Evolutionary conservation across 2,888 invertebrate species (phyloP).

Genomic region (Machimus rusticus): DNA sequence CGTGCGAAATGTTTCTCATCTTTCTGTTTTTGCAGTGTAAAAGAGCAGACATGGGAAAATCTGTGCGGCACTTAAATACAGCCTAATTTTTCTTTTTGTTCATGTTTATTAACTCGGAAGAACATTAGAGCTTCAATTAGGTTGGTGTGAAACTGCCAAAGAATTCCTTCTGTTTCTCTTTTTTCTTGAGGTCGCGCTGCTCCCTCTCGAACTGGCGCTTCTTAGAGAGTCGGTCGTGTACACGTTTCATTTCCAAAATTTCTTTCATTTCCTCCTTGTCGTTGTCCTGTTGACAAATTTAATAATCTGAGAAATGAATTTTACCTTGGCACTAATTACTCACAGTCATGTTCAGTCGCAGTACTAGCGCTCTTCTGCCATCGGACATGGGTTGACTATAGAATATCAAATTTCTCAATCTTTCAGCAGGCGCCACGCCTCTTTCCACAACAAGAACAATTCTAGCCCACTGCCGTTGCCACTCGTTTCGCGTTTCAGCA

Average conservation of each 20-base stretch:
- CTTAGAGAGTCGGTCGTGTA: constrained; percentile 80
- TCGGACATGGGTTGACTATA: constrained; percentile 96
- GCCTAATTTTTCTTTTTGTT: not conserved
- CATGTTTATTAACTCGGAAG: not conserved
- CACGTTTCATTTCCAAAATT: constrained; percentile 87
- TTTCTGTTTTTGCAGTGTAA: not conserved
- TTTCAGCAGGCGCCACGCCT: constrained; percentile 90
- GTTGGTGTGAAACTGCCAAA: constrained; percentile 52
- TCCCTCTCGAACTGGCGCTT: constrained; percentile 67
- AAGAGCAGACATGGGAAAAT: not conserved
- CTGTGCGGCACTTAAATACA: not conserved
- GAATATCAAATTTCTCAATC: constrained; percentile 83
- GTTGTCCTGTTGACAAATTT: constrained; percentile 73
- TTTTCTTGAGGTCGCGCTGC: constrained; percentile 53
- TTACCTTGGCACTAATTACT: constrained; percentile 50
- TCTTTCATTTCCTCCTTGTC: constrained; percentile 95
- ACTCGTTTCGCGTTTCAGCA: constrained; percentile 95
- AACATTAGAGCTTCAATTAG: not conserved
- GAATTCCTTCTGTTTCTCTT: constrained; percentile 57
- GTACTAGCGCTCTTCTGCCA: constrained; percentile 82
- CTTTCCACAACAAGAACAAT: constrained; percentile 97
- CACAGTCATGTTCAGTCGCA: constrained; percentile 89
- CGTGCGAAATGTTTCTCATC: not conserved
- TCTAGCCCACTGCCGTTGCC: constrained; percentile 98
- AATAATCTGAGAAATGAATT: not conserved